Conservation (phyloP, 2,797 vertebrate genomes). For the Molothrus ater region DNA sequence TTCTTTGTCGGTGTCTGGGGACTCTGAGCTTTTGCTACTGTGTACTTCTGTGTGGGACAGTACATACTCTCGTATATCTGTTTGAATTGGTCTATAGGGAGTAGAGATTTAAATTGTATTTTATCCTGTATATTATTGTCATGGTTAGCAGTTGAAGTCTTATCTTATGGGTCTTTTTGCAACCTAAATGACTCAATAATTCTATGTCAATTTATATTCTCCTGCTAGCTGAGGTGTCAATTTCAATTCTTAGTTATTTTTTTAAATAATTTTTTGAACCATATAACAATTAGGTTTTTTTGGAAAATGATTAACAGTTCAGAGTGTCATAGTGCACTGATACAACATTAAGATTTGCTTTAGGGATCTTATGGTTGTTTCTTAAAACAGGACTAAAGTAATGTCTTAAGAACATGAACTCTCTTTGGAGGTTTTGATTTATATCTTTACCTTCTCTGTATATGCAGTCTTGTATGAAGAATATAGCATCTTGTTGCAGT, state of each 20-base stretch:
- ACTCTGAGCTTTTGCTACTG: background rate
- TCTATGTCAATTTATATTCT: background rate
- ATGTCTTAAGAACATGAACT: background rate
- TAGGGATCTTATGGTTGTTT: background rate
- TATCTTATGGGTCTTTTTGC: background rate
- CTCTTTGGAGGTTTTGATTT: background rate
- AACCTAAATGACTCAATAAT: background rate
- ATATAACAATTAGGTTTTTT: background rate
- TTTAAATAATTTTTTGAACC: background rate
- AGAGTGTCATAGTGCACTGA: background rate
- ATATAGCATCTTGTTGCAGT: background rate
- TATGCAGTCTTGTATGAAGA: background rate
- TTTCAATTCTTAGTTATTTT: background rate
- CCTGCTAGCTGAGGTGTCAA: background rate
- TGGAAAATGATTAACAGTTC: background rate
- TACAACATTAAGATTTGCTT: background rate
- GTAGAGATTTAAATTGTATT: background rate
- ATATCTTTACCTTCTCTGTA: background rate
- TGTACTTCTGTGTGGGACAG: background rate
- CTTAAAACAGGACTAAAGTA: background rate
- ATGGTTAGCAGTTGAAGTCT: background rate
- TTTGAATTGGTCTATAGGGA: background rate
- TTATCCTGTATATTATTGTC: background rate
- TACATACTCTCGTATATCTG: background rate
- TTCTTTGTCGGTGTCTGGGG: background rate